Evolutionary conservation across 1,140 invertebrate species (phyloP), one percentile per base, ranked within the genome.

Genomic region (Drosophila nasuta): DNA sequence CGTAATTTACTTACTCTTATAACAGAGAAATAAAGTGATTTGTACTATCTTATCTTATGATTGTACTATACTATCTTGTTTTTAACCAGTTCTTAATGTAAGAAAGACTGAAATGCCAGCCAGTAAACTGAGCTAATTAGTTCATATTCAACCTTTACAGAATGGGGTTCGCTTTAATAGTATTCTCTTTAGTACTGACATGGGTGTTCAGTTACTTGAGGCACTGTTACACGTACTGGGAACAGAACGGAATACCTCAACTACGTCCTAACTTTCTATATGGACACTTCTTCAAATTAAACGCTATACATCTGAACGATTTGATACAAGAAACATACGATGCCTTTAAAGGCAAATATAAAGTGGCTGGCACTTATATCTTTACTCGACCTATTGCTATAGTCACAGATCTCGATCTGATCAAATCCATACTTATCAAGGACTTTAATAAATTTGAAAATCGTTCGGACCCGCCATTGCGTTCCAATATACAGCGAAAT

Each of bases 401-500:
- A 0, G 77, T 95, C 0, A 82, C 93, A 2, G 94, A 95, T 83
- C 93, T 94, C 2, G 93, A 94, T 6, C 68, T 95, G 2, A 92
- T 94, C 0, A 94, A 94, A 66, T 66, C 80, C 11, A 93, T 95
- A 43, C 75, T 95, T 1, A 90, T 94, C 0, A 94, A 93, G 52
- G 94, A 95, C 81, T 95, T 95, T 67, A 49, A 92, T 2, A 79
- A 93, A 68, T 95, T 95, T 72, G 60, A 81, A 2, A 90, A 94
- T 74, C 85, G 93, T 3, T 49, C 60, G 5, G 30, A 20, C 67
- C 48, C 41, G 0, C 10, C 70, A 0, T 0, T 13, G 1, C 4
- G 5, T 5, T 3, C 5, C 7, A 59, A 64, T 30, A 38, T 81
- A 13, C 38, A 79, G 46, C 11, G 59, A 1, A 91, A 92, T 80